Percentiles rank a stretch among this genome's conserved stretches.
Evolutionary conservation across 2,888 invertebrate species (phyloP).

Genomic region (Trichacis sp.): DNA sequence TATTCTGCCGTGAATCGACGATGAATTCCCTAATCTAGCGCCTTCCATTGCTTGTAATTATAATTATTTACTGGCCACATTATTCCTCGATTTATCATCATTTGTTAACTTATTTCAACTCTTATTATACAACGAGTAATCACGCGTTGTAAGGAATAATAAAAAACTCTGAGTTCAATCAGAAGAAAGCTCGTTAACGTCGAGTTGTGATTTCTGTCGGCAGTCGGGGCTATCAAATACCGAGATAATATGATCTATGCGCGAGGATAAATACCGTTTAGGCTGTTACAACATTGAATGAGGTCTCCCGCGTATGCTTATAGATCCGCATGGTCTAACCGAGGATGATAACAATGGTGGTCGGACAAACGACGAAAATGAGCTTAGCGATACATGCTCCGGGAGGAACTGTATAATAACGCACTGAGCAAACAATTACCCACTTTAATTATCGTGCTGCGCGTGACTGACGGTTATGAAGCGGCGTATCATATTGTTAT

Average conservation of each 20-base stretch:
- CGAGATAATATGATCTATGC: not conserved
- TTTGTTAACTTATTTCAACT: too few relatives aligned
- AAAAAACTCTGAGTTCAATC: too few relatives aligned
- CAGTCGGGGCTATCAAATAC: not conserved
- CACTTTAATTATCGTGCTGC: slow-evolving; percentile 7
- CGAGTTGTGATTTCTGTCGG: not conserved
- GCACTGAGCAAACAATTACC: slow-evolving; percentile 9
- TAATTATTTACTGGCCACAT: not conserved
- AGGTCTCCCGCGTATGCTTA: slow-evolving; percentile 5
- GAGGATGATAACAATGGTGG: slow-evolving; percentile 7
- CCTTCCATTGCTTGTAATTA: not conserved
- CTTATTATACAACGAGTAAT: too few relatives aligned
- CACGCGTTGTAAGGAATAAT: too few relatives aligned
- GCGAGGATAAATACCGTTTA: slow-evolving; percentile 14
- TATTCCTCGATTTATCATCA: not conserved
- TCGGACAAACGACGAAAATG: slow-evolving; percentile 16
- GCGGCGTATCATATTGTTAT: not conserved
- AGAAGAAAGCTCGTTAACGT: not conserved
- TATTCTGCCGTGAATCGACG: slow-evolving; percentile 2
- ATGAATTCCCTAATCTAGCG: slow-evolving; percentile 11
- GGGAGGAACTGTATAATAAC: slow-evolving; percentile 3
- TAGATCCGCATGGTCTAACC: slow-evolving; percentile 4
- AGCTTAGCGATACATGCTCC: slow-evolving; percentile 8
- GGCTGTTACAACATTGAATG: slow-evolving; percentile 12
- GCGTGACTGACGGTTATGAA: slow-evolving; percentile 15